Percentiles rank a stretch among this genome's conserved stretches.
These are phyloP conservation scores for Psittacula cyanocephala DNA, from an alignment of 2,113 vertebrate species.

Conservation along the genomic window DNA sequence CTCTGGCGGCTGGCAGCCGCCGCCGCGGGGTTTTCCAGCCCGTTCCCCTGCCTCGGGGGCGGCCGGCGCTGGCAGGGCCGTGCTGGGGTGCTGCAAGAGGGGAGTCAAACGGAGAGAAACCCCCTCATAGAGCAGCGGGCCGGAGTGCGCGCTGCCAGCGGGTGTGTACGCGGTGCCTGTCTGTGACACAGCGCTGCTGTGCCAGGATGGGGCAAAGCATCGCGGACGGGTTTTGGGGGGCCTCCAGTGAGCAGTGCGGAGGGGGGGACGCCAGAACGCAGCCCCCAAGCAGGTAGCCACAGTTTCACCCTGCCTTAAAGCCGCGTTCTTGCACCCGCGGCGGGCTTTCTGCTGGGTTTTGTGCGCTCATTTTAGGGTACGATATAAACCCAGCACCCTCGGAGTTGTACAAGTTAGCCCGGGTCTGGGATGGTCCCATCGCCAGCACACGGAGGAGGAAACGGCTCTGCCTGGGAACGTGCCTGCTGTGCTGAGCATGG, in stretches of 20 bases:
- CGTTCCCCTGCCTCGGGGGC: neutral
- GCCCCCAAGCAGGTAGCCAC: neutral
- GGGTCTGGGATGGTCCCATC: fast-evolving
- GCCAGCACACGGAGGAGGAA: neutral
- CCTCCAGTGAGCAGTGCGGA: no score
- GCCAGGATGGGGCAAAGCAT: neutral
- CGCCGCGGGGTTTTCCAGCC: conserved; percentile 29
- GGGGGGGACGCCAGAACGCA: fast-evolving
- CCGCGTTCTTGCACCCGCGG: fast-evolving
- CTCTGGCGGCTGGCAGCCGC: neutral
- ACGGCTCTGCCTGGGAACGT: neutral
- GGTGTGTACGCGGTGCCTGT: neutral
- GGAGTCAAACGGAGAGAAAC: neutral
- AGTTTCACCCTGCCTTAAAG: fast-evolving
- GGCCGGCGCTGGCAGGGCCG: neutral
- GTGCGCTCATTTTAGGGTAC: fast-evolving
- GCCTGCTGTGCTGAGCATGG: neutral
- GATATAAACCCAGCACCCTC: neutral
- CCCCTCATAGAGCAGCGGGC: neutral
- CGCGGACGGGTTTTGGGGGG: neutral
- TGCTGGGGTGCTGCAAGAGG: neutral
- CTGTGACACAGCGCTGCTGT: neutral
- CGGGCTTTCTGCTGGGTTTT: neutral
- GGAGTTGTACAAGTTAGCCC: fast-evolving
- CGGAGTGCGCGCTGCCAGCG: neutral